Percentiles rank a stretch among this genome's conserved stretches.
Evolutionary conservation across 64 coral and sea anemone species (phyloP).

Genomic region (Hydrozoanthus tunicans): DNA sequence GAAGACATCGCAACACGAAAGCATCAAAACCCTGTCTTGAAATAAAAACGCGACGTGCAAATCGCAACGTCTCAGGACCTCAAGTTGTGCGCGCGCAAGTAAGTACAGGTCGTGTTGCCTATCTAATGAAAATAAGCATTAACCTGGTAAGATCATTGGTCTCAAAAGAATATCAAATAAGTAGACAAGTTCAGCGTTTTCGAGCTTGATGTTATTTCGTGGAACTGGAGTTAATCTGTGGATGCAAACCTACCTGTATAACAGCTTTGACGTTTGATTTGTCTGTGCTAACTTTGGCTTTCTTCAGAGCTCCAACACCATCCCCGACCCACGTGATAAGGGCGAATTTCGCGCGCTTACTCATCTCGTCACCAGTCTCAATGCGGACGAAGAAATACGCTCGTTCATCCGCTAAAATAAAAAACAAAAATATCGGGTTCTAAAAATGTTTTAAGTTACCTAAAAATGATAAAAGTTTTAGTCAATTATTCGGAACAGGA

Average conservation of each 20-base stretch:
- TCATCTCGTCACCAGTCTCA: conserved; percentile 94
- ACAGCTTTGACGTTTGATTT: conserved; percentile 74
- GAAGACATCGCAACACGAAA: no score
- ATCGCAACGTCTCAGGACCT: no score
- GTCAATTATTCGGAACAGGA: background rate
- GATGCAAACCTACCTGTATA: conserved; percentile 64
- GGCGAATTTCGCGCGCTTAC: conserved; percentile 93
- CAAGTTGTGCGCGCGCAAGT: no score
- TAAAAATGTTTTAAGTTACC: background rate
- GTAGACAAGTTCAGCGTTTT: no score
- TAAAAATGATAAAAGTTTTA: background rate
- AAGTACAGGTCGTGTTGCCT: no score
- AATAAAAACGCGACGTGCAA: no score
- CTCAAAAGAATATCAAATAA: no score
- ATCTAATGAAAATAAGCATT: no score
- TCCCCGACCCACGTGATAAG: conserved; percentile 89
- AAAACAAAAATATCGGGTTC: background rate
- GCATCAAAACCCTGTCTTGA: no score
- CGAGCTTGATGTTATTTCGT: no score
- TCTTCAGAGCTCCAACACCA: conserved; percentile 59
- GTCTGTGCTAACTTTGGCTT: conserved; percentile 96
- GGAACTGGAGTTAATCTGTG: no score
- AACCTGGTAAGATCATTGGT: no score
- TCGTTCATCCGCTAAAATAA: conserved; percentile 64
- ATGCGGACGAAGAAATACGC: conserved; percentile 76